Evolutionary conservation across 2,888 invertebrate species (phyloP).

Genomic region (Cotesia congregata): DNA sequence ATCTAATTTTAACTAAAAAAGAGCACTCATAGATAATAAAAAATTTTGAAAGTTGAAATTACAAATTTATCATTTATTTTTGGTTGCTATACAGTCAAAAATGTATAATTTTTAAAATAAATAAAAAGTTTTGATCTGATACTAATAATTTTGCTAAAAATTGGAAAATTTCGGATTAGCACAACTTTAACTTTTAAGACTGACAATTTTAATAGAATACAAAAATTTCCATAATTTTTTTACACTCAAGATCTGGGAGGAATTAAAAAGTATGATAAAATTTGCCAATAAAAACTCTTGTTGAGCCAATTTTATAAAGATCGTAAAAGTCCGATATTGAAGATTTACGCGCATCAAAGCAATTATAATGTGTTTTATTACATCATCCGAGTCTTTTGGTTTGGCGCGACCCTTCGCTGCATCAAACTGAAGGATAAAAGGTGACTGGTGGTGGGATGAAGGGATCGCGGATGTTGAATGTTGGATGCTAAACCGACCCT

Average conservation of each 20-base stretch:
- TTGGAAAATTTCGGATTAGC: too few relatives aligned
- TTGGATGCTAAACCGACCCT: conserved; percentile 39
- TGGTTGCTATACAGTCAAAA: too few relatives aligned
- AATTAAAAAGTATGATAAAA: too few relatives aligned
- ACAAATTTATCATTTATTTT: too few relatives aligned
- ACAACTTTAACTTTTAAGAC: too few relatives aligned
- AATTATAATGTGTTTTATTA: conserved; percentile 70
- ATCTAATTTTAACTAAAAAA: too few relatives aligned
- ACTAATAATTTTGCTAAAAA: too few relatives aligned
- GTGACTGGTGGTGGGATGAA: conserved; percentile 17
- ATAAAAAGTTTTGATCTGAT: too few relatives aligned
- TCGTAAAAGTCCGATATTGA: conserved; percentile 67
- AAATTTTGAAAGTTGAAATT: too few relatives aligned
- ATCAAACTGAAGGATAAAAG: conserved; percentile 15
- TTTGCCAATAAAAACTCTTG: conserved; percentile 50
- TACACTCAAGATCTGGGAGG: neutral
- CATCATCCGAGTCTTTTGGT: conserved; percentile 43
- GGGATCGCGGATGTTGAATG: neutral
- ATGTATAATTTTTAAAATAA: too few relatives aligned
- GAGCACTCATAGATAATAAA: too few relatives aligned
- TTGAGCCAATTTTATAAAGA: conserved; percentile 65
- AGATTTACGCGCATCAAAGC: conserved; percentile 67
- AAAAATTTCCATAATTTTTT: conserved; percentile 11
- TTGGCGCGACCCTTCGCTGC: conserved; percentile 24
- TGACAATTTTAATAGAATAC: too few relatives aligned